Evolutionary conservation across 92 coral and sea anemone species (phyloP), one percentile per base, ranked within the genome.

Genomic region (Isaurus tuberculatus): DNA sequence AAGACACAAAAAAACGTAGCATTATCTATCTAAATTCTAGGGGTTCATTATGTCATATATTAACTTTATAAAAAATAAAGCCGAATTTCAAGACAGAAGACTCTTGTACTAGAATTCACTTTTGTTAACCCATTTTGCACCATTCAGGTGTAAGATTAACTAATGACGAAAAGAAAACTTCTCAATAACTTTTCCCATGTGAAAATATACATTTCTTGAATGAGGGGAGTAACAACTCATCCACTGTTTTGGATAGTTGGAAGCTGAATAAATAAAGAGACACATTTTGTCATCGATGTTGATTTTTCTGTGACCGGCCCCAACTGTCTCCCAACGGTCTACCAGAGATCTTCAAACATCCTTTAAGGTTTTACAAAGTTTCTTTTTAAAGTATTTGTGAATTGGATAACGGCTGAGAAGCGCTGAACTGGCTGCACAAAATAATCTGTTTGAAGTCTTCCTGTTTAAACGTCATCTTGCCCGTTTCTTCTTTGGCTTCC

Each of bases 401-500:
- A n/a, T n/a, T n/a, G n/a, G n/a, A n/a, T n/a, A n/a, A n/a, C n/a
- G n/a, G n/a, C n/a, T n/a, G n/a, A n/a, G n/a, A n/a, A n/a, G n/a
- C n/a, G n/a, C n/a, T n/a, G 2, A 9, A 46, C 13, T 11, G 16
- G 16, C 11, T 0, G 46, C 11, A 6, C 11, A 46, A 55, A 20
- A 55, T 1, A 8, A 13, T 22, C 27, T 15, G 13, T 4, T 72
- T 25, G 32, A 40, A 43, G 10, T 8, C 53, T 71, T 70, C 75
- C 2, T 46, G 32, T 65, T 65, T 9, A 42, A 30, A 26, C 65
- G 89, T 92, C 93, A 92, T 83, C 96, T 70, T 49, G 85, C 66
- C 20, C 96, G 91, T 69, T 92, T 92, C 89, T 90, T 92, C 90
- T 92, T 92, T 58, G 90, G 55, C 66, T 90, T 92, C 0, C 86